Conservation (phyloP, 2,797 vertebrate species). For the Coluber constrictor region DNA sequence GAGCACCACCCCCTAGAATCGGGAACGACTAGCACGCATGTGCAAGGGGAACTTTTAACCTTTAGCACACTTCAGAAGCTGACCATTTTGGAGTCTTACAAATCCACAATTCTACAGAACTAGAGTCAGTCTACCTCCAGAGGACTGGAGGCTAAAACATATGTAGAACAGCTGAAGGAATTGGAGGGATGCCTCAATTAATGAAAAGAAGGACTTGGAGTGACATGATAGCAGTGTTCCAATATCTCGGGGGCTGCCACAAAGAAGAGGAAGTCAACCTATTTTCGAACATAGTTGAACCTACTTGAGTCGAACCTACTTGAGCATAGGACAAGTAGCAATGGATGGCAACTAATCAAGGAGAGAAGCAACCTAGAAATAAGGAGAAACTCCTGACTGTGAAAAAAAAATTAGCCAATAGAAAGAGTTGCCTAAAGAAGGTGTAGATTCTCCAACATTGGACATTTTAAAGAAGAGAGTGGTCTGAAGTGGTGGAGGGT, state of each 20-base stretch:
- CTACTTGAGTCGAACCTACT: too few species aligned
- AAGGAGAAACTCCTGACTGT: not conserved
- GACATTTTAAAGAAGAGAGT: not conserved
- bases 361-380: not conserved
- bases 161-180: not conserved
- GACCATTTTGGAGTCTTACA: not conserved
- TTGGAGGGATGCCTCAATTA: not conserved
- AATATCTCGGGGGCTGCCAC: fast-evolving
- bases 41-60: too few species aligned
- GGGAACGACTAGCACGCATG: too few species aligned
- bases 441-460: not conserved
- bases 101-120: not conserved
- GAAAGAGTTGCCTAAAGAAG: not conserved
- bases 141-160: not conserved
- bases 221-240: not conserved
- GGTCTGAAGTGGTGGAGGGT: not conserved
- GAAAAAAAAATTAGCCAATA: not conserved
- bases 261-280: not conserved
- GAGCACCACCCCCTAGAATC: too few species aligned
- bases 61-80: not conserved
- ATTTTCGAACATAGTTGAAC: not conserved
- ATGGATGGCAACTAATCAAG: not conserved
- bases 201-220: not conserved
- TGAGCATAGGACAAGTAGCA: not conserved
- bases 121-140: not conserved